Percentiles rank a stretch among this genome's conserved stretches.
These are phyloP conservation scores for Nineta flava DNA, from an alignment of 2,888 invertebrate species.

Conservation along the genomic window DNA sequence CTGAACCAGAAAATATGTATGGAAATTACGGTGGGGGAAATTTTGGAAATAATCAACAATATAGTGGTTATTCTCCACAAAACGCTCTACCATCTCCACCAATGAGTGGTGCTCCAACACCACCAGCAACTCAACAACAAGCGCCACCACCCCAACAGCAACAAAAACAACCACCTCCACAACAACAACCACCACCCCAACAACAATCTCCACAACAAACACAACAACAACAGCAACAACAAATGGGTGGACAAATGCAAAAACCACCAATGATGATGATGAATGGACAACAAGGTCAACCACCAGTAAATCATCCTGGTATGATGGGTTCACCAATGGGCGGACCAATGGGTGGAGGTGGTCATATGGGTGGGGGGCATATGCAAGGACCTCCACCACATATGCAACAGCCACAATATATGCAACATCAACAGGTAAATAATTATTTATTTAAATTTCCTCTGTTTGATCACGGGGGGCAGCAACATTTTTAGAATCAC, in stretches of 20 bases:
- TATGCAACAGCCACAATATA: conserved; percentile 29
- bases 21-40: conserved; percentile 30
- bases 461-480: background rate
- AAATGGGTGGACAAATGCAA: conserved; percentile 24
- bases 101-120: conserved; percentile 25
- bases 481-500: background rate
- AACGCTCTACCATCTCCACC: conserved; percentile 31
- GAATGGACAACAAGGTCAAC: conserved; percentile 23
- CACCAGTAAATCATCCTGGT: conserved; percentile 22
- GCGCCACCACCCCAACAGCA: conserved; percentile 19
- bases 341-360: conserved; percentile 11
- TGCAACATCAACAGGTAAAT: conserved; percentile 28
- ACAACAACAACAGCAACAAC: conserved; percentile 11
- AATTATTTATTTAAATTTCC: background rate
- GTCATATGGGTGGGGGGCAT: conserved; percentile 18
- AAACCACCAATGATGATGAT: conserved; percentile 28
- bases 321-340: conserved; percentile 31
- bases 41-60: conserved; percentile 21
- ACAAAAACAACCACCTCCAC: conserved; percentile 30
- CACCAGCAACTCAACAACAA: conserved; percentile 19
- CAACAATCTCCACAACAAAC: conserved; percentile 25
- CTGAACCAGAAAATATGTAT: conserved; percentile 32
- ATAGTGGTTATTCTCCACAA: conserved; percentile 31
- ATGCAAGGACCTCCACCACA: conserved; percentile 21
- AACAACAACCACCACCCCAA: conserved; percentile 29